Evolutionary conservation across 2,797 vertebrate species (phyloP).

Genomic region (Anisognathus igniventris): DNA sequence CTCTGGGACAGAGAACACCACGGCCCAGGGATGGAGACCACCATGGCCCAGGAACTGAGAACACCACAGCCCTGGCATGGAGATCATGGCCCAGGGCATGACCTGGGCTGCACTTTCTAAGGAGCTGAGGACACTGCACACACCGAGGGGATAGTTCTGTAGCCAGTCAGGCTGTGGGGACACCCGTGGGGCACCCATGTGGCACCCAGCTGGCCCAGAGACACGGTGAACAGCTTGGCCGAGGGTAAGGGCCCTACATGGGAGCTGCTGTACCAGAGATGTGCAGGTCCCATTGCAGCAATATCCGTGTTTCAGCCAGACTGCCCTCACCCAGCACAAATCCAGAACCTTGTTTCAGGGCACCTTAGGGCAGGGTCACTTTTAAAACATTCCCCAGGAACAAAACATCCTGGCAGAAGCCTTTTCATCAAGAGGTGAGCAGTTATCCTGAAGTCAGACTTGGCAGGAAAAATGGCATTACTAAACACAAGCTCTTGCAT

Average conservation of each 20-base stretch:
- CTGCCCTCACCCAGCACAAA: neutral
- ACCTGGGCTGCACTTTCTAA: neutral
- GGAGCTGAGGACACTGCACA: rapidly evolving
- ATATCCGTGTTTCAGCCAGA: neutral
- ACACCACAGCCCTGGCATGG: neutral
- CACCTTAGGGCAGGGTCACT: neutral
- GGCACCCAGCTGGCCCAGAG: neutral
- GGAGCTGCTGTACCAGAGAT: rapidly evolving
- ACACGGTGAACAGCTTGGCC: rapidly evolving
- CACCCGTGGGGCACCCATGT: rapidly evolving
- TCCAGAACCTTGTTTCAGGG: neutral
- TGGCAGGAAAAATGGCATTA: neutral
- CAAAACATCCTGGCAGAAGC: neutral
- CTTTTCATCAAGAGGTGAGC: neutral
- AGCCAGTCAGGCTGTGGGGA: neutral
- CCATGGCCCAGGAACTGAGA: neutral
- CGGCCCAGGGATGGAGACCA: neutral
- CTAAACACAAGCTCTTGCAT: neutral
- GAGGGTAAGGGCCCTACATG: rapidly evolving
- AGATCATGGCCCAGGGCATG: too few relatives aligned
- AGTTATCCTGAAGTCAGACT: neutral
- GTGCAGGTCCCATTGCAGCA: neutral
- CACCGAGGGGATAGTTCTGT: rapidly evolving
- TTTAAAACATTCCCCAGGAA: neutral
- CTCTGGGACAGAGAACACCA: neutral